Conservation (phyloP, 2,888 invertebrate species). For the Thecophora atra region DNA sequence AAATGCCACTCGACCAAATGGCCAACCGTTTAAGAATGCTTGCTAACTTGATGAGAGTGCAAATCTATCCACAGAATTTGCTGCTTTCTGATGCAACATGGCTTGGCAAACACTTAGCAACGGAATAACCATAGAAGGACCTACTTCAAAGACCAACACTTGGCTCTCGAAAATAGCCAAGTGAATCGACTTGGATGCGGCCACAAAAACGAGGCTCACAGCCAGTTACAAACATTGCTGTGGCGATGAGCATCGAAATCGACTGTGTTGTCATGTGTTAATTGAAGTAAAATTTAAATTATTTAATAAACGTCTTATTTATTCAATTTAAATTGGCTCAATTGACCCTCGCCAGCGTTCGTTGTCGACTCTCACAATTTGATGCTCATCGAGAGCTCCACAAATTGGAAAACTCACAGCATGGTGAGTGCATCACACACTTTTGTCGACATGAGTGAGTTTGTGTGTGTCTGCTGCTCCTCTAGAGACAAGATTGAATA, state of each 20-base stretch:
- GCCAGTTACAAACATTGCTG: not conserved
- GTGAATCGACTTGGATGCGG: not conserved
- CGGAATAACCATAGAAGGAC: too few species aligned
- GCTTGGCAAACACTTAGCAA: too few species aligned
- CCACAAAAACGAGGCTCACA: conserved; percentile 1
- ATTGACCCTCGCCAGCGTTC: conserved; percentile 65
- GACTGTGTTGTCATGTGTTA: conserved; percentile 24
- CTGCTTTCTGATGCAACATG: too few species aligned
- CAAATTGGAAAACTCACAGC: too few species aligned
- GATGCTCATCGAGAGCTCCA: not conserved
- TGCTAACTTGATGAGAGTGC: too few species aligned
- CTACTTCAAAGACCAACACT: conserved; percentile 2
- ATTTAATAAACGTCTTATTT: conserved; percentile 64
- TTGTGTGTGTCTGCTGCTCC: not conserved
- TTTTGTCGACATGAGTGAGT: not conserved
- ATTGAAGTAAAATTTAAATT: conserved; percentile 41
- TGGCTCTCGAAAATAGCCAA: not conserved
- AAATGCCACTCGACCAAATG: too few species aligned
- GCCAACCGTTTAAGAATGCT: too few species aligned
- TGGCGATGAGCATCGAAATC: not conserved
- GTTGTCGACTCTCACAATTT: not conserved
- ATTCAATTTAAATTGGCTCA: conserved; percentile 67
- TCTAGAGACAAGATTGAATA: not conserved
- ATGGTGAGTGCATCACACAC: not conserved
- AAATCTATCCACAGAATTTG: too few species aligned